Conservation (phyloP, 2,888 invertebrate species). For the Acronicta alni region DNA sequence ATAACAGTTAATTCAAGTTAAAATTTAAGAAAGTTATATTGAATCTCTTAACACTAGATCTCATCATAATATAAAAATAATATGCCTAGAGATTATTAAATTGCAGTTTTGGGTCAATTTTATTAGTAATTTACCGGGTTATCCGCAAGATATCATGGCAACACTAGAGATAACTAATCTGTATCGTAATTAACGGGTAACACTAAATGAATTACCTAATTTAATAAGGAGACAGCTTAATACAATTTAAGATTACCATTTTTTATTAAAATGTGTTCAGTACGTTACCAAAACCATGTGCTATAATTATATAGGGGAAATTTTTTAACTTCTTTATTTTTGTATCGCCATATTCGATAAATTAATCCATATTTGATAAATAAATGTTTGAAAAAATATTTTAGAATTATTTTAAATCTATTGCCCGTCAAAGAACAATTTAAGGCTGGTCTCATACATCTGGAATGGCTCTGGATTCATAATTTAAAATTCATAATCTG, state of each 20-base stretch:
- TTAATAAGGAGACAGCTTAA: constrained; percentile 24
- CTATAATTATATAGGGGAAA: constrained; percentile 44
- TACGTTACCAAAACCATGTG: constrained; percentile 59
- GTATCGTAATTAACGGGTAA: constrained; percentile 4
- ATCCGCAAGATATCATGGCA: constrained; percentile 6
- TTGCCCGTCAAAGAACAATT: too few relatives aligned
- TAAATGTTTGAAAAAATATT: constrained; percentile 26
- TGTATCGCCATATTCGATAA: constrained; percentile 40
- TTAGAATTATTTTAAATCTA: too few relatives aligned
- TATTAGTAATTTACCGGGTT: not conserved
- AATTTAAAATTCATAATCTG: too few relatives aligned
- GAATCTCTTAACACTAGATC: too few relatives aligned
- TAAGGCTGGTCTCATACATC: too few relatives aligned
- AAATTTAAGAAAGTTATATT: too few relatives aligned
- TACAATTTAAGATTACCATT: constrained; percentile 36
- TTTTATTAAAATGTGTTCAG: constrained; percentile 55
- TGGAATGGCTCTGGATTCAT: too few relatives aligned
- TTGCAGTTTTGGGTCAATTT: not conserved
- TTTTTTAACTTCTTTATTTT: constrained; percentile 45
- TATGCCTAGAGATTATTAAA: not conserved
- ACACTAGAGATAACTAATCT: constrained; percentile 2
- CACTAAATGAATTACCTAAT: constrained; percentile 1
- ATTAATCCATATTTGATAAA: constrained; percentile 39
- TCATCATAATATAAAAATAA: not conserved
- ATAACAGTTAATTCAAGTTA: too few relatives aligned